Base-by-base conservation (phyloP, 2,113 vertebrate species). In the Hiodon tergisus region DNA sequence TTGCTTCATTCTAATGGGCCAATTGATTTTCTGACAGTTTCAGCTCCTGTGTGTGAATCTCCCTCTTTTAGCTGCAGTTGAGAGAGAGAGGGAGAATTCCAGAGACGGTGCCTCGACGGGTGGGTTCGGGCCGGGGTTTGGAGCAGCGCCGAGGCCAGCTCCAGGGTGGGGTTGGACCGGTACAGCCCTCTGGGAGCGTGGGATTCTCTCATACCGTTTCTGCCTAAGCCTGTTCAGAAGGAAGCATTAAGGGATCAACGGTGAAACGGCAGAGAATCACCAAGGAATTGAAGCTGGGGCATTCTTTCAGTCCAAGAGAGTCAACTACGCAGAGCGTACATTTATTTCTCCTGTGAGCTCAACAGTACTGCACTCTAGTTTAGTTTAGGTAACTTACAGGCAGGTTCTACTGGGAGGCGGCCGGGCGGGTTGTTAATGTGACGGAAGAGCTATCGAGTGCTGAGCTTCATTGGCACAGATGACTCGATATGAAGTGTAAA, bases 231-330 rank as follows among this genome's bases (percentile, higher is more conserved):
- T 76, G 69, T 79, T 66, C 72, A 63, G 54, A 77, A 67, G 57
- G 61, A 55, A 8, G 71, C 70, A 67, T 78, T 78, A 65, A 2
- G 46, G 68, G 71, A 67, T 52, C 67, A 47, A 78, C 58, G 54
- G 77, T 52, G 67, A 62, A 69, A 66, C 31, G 61, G 80, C 74
- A 75, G 67, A 69, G 68, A 82, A 78, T 76, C 53, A 69, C 14
- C 14, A 17, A 2, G 67, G 4, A n/a, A 78, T 66, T 76, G 74
- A 67, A 68, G 80, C 69, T 51, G 50, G 71, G 47, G 61, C 67
- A 78, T 78, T 70, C 31, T 72, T 50, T 79, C 71, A 73, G 50
- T 73, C 16, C 0, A 63, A 71, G 60, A 11, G 31, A 58, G 66
- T 71, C 47, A 63, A 59, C 57, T 13, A 2, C 14, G 57, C 14